Percentiles rank a stretch among this genome's conserved stretches.
Evolutionary conservation across 2,113 vertebrate genomes (phyloP).

Genomic region (Nesoenas mayeri): DNA sequence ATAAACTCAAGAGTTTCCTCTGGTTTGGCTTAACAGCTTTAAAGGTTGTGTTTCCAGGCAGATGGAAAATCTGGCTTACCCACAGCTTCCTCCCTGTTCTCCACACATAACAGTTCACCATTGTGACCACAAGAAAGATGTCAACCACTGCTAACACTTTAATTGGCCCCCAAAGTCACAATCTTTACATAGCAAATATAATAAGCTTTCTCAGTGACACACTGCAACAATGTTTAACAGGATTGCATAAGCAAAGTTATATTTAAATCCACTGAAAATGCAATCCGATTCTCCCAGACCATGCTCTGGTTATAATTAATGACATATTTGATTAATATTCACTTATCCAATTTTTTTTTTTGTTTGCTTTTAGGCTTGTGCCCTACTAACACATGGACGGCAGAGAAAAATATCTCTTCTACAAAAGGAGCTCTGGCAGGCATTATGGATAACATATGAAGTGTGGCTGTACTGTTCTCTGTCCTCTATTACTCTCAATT

Average conservation of each 20-base stretch:
- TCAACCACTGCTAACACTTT: neutral
- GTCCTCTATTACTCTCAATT: neutral
- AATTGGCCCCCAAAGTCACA: neutral
- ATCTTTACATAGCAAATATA: neutral
- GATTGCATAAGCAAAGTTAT: conserved; percentile 16
- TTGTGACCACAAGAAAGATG: neutral
- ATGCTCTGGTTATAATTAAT: neutral
- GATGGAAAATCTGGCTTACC: conserved; percentile 1
- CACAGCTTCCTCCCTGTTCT: neutral
- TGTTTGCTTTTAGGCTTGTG: neutral
- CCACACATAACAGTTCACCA: neutral
- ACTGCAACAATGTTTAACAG: conserved; percentile 17
- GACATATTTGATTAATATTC: conserved; percentile 21
- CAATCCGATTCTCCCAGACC: neutral
- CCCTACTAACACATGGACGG: neutral
- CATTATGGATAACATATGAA: neutral
- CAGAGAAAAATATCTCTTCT: neutral
- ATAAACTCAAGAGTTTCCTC: neutral
- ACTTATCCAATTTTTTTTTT: neutral
- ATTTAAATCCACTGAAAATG: conserved; percentile 32
- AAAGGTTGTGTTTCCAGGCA: neutral
- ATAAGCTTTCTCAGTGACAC: conserved; percentile 8
- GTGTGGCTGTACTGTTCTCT: neutral
- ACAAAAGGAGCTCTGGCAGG: neutral
- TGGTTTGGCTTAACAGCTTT: neutral